Base-by-base conservation (phyloP, 2,888 invertebrate genomes). In the Patella depressa region DNA sequence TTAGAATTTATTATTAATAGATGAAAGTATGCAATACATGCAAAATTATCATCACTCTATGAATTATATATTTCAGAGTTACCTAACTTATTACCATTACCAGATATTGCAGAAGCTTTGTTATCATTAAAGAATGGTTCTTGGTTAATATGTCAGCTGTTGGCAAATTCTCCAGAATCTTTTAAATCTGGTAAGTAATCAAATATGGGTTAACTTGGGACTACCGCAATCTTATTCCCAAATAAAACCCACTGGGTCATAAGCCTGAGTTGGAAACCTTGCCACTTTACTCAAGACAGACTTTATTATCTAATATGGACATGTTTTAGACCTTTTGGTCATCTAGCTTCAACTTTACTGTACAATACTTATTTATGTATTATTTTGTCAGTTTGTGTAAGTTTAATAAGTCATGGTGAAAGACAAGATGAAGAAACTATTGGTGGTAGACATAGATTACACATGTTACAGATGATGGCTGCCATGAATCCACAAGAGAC, bases 81-180 rank as follows among this genome's bases (percentile, higher is more conserved):
- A 59, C 98, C 98, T 0, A 96, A 96, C 75, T 93, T 98, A 73
- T 92, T 98, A 3, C 96, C 95, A 76, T 94, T 97, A 75, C 93
- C 95, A 83, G 96, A 96, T 83, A 91, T 93, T 14, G 94, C 96
- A 9, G 98, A 98, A 93, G 96, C 96, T 0, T 92, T 98, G 29
- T 93, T 98, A 2, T 95, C 96, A 92, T 95, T 98, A 0, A 96
- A 96, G 86, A 96, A 97, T 92, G 98, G 98, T 0, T 95, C 96
- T 15, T 94, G 95, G 84, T 95, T 98, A 79, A 95, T 98, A 86
- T 97, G 97, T 87, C 95, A 97, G 92, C 93, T 98, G 82, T 96
- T 98, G 2, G 97, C 98, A 0, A 98, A 98, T 91, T 96, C 96
- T 93, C 98, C 98, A 1, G 98, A 98, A 89, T 95, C 95, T 85